Evolutionary conservation across 2,888 invertebrate genomes (phyloP), one percentile per base, ranked within the genome.

Genomic region (Ophion costatus): DNA sequence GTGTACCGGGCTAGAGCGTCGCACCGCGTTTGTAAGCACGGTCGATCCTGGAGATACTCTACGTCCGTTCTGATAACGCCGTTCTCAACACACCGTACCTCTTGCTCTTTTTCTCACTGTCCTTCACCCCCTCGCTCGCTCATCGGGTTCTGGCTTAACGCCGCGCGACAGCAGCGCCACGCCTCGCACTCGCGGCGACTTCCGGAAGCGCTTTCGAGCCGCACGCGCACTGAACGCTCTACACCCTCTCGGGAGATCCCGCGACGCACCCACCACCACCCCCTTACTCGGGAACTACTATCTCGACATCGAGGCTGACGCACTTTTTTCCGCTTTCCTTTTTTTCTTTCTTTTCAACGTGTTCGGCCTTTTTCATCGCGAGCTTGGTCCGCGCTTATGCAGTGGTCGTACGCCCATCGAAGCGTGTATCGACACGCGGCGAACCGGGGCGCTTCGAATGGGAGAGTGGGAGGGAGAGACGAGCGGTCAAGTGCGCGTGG

Each of bases 21-120:
- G 57, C 73, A 75, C 83, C 79, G 74, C 83, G 83, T 77, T 79
- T 80, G 45, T 79, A 63, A n/a, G 61, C 75, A 84, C 80, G 80
- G 80, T 84, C 84, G 80, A 84, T 84, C 84, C 80, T 84, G 80
- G 77, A 61, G 76, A 82, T 76, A 75, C 80, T 77, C 80, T 76
- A 66, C 64, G 84, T 75, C 74, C 57, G 80, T 84, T 67, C 75
- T 80, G 85, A 85, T 85, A 82, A 85, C 76, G 82, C 82, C 76
- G 82, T 29, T 29, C 76, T 82, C 71, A 57, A 82, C 82, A 80
- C 82, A 73, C 59, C 76, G 67, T 77, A 61, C 64, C 63, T 66
- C 81, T 67, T 45, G 57, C 33, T 70, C 71, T 63, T 11, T 59
- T 73, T 64, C 42, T 75, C 64, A 56, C 73, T 66, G 14, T 42